Base-by-base conservation (phyloP, 2,797 vertebrate species). In the Zenarchopterus dispar region DNA sequence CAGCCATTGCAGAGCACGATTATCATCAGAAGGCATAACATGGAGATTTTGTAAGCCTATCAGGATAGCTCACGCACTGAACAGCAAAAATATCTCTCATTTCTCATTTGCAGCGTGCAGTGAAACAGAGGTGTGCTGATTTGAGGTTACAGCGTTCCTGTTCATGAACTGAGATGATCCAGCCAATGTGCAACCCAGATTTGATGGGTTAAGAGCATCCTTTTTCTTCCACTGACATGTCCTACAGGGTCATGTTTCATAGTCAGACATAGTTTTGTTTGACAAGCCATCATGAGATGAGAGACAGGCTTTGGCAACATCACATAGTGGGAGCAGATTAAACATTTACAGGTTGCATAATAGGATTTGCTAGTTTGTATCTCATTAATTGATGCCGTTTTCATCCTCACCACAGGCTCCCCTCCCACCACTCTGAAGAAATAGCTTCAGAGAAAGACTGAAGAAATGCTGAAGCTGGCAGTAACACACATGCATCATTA, bases 301-400 rank as follows among this genome's bases (percentile, higher is more conserved):
- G 61, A 75, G 59, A 28, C 50, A 17, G 39, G 70, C 49, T 63
- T 50, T 70, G 50, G 70, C 77, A 84, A 63, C 73, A 67, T 63
- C 67, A 9, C 15, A 39, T 56, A 62, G 71, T 49, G 65, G 67
- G 54, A 62, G 61, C 55, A 63, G 74, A 85, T 83, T 57, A 77
- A 71, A 78, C 59, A 70, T 82, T 50, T 69, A 53, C 77, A 75
- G 75, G 78, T 82, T 84, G 72, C 75, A 80, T 86, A 83, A 84
- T 79, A 70, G 70, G 71, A 78, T 87, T 82, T 73, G 50, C 45
- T 57, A 61, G 68, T 70, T 83, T 75, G 54, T 75, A 75, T 62
- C 73, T 75, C 63, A 79, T 86, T 81, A 78, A 81, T 86, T 86
- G 55, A 76, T 83, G 81, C 63, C 31, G 80, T 73, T 69, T 72